These are phyloP conservation scores for Ochropleura plecta DNA, from an alignment of 2,888 invertebrate genomes.

Conservation along the genomic window DNA sequence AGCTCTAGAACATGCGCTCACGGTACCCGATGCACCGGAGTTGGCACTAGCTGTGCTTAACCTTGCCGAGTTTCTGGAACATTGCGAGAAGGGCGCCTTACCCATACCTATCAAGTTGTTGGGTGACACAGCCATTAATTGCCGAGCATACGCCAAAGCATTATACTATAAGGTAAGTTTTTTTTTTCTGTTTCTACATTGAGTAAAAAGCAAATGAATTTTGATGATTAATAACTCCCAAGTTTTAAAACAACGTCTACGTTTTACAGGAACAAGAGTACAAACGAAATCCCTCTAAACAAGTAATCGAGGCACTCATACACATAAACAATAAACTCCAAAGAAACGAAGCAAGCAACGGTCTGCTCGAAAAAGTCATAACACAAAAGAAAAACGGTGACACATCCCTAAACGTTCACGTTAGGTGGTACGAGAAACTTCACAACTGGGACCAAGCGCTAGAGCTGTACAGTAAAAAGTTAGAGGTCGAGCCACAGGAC, in stretches of 20 bases:
- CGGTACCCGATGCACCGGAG: slow-evolving; percentile 97
- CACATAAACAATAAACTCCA: slow-evolving; percentile 99
- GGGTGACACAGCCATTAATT: slow-evolving; percentile 98
- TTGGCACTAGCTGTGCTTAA: slow-evolving; percentile 98
- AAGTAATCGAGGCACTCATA: slow-evolving; percentile 97
- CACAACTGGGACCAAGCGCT: slow-evolving; percentile 99
- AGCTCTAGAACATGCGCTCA: slow-evolving; percentile 96
- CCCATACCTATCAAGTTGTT: slow-evolving; percentile 96
- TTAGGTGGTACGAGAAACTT: slow-evolving; percentile 99
- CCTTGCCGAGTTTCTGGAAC: slow-evolving; percentile 99
- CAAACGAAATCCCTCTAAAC: slow-evolving; percentile 91
- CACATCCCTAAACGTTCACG: slow-evolving; percentile 89
- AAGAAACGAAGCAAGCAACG: slow-evolving; percentile 99
- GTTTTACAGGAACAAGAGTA: slow-evolving; percentile 96
- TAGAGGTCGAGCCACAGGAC: slow-evolving; percentile 92
- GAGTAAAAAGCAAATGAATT: not conserved
- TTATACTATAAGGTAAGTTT: slow-evolving; percentile 90
- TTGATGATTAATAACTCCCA: not conserved
- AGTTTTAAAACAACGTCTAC: slow-evolving; percentile 35
- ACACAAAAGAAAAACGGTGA: slow-evolving; percentile 93
- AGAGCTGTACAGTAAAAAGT: slow-evolving; percentile 95
- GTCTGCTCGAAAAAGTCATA: slow-evolving; percentile 96
- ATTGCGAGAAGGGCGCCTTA: slow-evolving; percentile 98
- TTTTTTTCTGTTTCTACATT: not conserved
- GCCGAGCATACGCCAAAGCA: slow-evolving; percentile 94